Base-by-base conservation (phyloP, 2,888 invertebrate genomes). In the Xylocampa areola region DNA sequence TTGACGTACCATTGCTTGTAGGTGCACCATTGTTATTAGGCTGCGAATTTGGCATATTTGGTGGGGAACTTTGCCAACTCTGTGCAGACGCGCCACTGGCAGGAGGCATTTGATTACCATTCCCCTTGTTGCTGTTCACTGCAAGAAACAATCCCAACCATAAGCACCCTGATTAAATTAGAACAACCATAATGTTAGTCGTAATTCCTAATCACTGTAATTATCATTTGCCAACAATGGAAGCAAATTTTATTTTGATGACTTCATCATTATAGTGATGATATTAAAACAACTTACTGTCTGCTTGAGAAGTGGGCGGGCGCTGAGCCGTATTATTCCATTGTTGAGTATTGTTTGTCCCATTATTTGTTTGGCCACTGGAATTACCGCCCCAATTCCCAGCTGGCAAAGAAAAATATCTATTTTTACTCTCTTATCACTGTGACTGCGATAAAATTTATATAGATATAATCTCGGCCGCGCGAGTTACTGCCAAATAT, bases 41-140 rank as follows among this genome's bases (percentile, higher is more conserved):
- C 81, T 90, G 92, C 70, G 92, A 82, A 84, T 89, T 91, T 86
- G 91, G 91, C 90, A 93, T 91, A 84, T 89, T 92, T 55, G 90
- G 87, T 57, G 90, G 88, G 65, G 90, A 87, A 76, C 82, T 86
- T 80, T 91, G 93, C 93, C 93, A 93, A 88, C 83, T 90, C 77
- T 89, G 90, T 59, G 87, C 86, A 54, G 91, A 83, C 61, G 89
- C 77, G 64, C 82, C 90, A 71, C 90, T 92, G 49, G 92, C 89
- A 40, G 93, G 91, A 68, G 93, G 92, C 73, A 91, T 82, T 81
- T 86, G 91, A 78, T 90, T 92, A 62, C 88, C 88, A 80, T 83
- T 89, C 45, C 90, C 89, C 79, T 94, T 94, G 80, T 94, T 94
- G 85, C 93, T 92, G 82, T 94, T 94, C 88, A 92, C 94, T 94